A percentile compares a stretch with the other conserved stretches of the same genome.
Conservation (phyloP, 2,797 vertebrate genomes). For the Leptoclinus maculatus region DNA sequence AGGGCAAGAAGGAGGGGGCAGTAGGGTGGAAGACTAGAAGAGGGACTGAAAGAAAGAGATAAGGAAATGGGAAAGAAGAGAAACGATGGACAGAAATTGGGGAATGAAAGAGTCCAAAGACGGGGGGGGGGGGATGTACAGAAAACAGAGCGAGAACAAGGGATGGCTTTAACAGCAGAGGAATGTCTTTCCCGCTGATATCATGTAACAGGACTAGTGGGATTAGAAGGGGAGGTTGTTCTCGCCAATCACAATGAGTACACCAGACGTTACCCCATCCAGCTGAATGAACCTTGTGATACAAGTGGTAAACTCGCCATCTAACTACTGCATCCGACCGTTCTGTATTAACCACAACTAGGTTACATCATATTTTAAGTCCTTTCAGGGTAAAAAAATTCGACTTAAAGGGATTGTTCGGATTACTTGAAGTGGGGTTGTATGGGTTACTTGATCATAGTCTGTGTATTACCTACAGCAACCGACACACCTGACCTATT, state of each 20-base stretch:
- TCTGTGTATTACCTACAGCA: neutral
- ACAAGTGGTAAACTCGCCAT: slow-evolving; percentile 28
- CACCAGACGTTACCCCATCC: slow-evolving; percentile 55
- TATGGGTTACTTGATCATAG: neutral
- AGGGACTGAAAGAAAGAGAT: slow-evolving; percentile 28
- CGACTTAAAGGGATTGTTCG: neutral
- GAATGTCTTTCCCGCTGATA: slow-evolving; percentile 73
- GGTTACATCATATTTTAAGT: slow-evolving; percentile 24
- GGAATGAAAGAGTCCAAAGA: slow-evolving; percentile 19
- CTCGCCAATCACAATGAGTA: slow-evolving; percentile 55
- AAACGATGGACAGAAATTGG: neutral
- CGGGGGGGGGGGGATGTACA: slow-evolving; percentile 9
- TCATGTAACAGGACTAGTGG: slow-evolving; percentile 62
- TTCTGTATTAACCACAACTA: slow-evolving; percentile 9
- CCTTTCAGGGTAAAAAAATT: neutral
- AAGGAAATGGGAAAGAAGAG: slow-evolving; percentile 2
- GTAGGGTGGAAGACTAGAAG: slow-evolving; percentile 37
- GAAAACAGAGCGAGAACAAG: slow-evolving; percentile 46
- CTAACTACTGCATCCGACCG: slow-evolving; percentile 3
- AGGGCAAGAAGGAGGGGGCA: slow-evolving; percentile 50
- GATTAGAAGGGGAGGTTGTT: slow-evolving; percentile 60
- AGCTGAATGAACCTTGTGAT: slow-evolving; percentile 49
- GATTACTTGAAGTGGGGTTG: neutral
- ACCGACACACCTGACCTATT: neutral
- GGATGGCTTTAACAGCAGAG: slow-evolving; percentile 62